Conservation (phyloP, 2,113 vertebrate genomes). For the Orientallactaga bullata region DNA sequence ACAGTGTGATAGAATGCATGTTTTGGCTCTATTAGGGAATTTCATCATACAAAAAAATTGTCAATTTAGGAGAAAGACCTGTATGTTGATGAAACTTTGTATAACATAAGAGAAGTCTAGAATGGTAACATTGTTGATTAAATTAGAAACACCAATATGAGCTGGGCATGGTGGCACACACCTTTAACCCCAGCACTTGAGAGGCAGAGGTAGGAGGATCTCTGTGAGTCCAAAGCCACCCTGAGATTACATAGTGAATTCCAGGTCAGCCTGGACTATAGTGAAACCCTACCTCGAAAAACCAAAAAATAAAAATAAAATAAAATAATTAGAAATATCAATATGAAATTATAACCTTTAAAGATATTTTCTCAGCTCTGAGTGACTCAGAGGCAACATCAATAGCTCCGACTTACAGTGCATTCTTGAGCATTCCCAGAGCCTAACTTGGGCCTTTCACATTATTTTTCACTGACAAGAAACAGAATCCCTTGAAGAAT, state of each 20-base stretch:
- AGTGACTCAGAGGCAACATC: background rate
- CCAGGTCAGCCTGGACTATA: too few relatives aligned
- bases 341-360: slow-evolving; percentile 30
- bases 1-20: background rate
- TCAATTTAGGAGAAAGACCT: background rate
- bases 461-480: background rate
- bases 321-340: too few relatives aligned
- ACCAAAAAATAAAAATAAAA: too few relatives aligned
- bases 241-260: too few relatives aligned
- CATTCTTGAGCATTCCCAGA: background rate
- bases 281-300: too few relatives aligned
- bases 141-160: too few relatives aligned
- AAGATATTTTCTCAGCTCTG: background rate
- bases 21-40: background rate
- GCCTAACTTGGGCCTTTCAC: background rate
- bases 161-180: too few relatives aligned
- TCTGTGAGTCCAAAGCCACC: too few relatives aligned
- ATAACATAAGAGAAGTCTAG: background rate
- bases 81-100: slow-evolving; percentile 28
- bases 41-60: background rate
- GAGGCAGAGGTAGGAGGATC: too few relatives aligned
- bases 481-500: background rate
- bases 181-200: too few relatives aligned
- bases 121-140: background rate
- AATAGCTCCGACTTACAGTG: background rate